Evolutionary conservation across 2,113 vertebrate genomes (phyloP).

Genomic region (Rallus limicola): DNA sequence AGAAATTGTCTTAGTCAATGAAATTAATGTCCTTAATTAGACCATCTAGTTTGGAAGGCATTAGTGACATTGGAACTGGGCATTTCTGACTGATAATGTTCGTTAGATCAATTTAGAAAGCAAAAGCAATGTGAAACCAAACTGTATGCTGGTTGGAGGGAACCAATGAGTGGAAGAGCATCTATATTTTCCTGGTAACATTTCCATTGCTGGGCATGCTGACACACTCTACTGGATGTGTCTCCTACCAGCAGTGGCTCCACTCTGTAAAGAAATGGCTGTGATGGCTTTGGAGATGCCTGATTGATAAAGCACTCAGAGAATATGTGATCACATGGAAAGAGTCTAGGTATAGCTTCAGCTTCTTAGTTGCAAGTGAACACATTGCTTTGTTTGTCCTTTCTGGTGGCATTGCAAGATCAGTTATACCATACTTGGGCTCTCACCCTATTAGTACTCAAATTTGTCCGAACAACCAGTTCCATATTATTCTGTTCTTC

Average conservation of each 20-base stretch:
- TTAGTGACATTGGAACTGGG: neutral
- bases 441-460: neutral
- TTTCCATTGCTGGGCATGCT: neutral
- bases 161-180: neutral
- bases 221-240: neutral
- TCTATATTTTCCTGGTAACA: neutral
- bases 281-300: neutral
- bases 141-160: neutral
- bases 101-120: conserved; percentile 6
- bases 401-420: neutral
- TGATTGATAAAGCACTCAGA: neutral
- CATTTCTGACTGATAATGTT: conserved; percentile 18
- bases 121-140: neutral
- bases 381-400: neutral
- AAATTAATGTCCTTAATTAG: conserved; percentile 13
- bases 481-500: neutral
- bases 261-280: neutral
- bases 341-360: neutral
- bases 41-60: neutral
- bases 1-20: neutral
- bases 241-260: neutral
- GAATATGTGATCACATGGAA: neutral
- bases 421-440: neutral
- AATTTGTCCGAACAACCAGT: neutral
- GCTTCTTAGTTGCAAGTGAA: neutral